A percentile compares a stretch with the other conserved stretches of the same genome.
These are phyloP conservation scores for Ascaphus truei DNA, from an alignment of 2,113 vertebrate species.

Conservation along the genomic window DNA sequence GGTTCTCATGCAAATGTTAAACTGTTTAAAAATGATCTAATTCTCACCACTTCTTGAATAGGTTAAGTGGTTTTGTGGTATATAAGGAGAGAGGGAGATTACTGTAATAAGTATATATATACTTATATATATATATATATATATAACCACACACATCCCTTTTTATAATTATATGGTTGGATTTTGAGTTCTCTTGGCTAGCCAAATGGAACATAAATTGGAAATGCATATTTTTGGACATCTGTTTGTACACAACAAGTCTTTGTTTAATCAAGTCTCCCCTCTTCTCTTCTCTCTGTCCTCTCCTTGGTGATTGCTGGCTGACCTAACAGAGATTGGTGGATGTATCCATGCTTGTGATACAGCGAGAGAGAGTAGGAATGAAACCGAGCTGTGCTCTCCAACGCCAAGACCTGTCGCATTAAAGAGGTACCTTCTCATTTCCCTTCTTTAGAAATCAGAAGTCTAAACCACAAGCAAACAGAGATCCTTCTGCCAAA, in stretches of 20 bases:
- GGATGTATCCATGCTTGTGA: constrained; percentile 46
- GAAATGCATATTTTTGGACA: too few species aligned
- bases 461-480: constrained; percentile 50
- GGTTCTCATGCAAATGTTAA: too few species aligned
- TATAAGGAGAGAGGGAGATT: too few species aligned
- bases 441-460: constrained; percentile 53
- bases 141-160: too few species aligned
- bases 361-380: constrained; percentile 43
- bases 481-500: constrained; percentile 43
- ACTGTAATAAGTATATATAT: too few species aligned
- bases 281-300: constrained; percentile 41
- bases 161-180: constrained; percentile 43
- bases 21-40: too few species aligned
- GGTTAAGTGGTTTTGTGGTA: too few species aligned
- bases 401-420: constrained; percentile 55
- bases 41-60: too few species aligned
- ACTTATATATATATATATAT: constrained; percentile 39
- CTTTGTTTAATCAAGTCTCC: too few species aligned
- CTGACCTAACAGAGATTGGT: constrained; percentile 53
- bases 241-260: too few species aligned
- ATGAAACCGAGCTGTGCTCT: constrained; percentile 51
- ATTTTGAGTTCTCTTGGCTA: too few species aligned
- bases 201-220: too few species aligned
- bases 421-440: constrained; percentile 59
- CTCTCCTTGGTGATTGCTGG: constrained; percentile 45